Base-by-base conservation (phyloP, 2,113 vertebrate species). In the Hypocryptadius cinnamomeus region DNA sequence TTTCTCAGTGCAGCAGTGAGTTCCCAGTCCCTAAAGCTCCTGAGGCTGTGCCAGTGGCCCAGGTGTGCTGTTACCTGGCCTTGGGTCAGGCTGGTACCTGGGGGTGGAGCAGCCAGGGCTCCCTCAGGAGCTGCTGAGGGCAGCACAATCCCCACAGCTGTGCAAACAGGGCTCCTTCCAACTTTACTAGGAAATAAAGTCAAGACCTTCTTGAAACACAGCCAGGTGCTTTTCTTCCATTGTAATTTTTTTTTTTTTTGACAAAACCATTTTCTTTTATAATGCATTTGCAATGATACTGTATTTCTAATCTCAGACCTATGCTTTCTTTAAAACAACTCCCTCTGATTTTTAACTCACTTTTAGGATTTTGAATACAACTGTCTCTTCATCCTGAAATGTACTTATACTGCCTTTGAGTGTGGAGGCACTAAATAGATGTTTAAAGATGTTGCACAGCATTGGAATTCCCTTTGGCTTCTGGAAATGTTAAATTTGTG, bases 61-160 rank as follows among this genome's bases (percentile, higher is more conserved):
- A 94, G 93, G 9, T 94, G 93, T 40, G 76, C 71, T 15, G 1
- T 17, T 91, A 8, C 93, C 79, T 82, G 68, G 20, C 83, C 89
- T 72, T 20, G 68, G 23, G 3, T 5, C 1, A 4, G 4, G 14
- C 24, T 60, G 59, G n/a, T 8, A 4, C 44, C 44, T 11, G 20
- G 22, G 23, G 12, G 33, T 14, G 42, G 54, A 27, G 11, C 66
- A n/a, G 72, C 66, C 25, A 9, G 51, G 45, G 13, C 45, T 63
- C 66, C 45, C 44, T 15, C 79, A 30, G 73, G 73, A 40, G 35
- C 37, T 39, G 47, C 22, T 21, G 64, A 1, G 2, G 65, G 16
- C 50, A 28, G 42, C 64, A 15, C 65, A 30, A 23, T 23, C 24
- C 24, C 68, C 81, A 28, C 92, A 92, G 84, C 93, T 96, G 94